Base-by-base conservation (phyloP, 2,797 vertebrate genomes). In the Natrix natrix region DNA sequence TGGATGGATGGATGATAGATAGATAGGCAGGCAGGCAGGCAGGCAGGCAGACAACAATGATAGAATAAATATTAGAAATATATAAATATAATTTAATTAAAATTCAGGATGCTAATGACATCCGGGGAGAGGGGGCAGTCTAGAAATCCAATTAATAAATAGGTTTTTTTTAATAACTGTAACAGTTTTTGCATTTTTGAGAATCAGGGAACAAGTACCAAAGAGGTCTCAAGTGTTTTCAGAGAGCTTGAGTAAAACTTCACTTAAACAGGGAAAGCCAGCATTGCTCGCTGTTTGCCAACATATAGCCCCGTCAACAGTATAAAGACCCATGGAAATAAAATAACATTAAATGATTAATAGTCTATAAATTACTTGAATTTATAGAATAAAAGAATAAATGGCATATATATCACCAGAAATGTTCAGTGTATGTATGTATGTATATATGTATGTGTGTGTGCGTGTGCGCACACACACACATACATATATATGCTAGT, bases 141-240 rank as follows among this genome's bases (percentile, higher is more conserved):
- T n/a, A n/a, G n/a, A n/a, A n/a, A n/a, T n/a, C n/a, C n/a, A n/a
- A n/a, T n/a, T n/a, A n/a, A n/a, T n/a, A n/a, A n/a, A n/a, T n/a
- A n/a, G n/a, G n/a, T n/a, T 13, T 26, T 52, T 59, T 92, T 74
- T 94, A 37, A 91, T 93, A 60, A 60, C 20, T 60, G 0, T 94
- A 83, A 43, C 94, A 94, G 89, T 92, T 97, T 96, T 97, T 90
- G 22, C 92, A 96, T 96, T 97, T 97, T 95, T 96, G 95, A 97
- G 94, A 63, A 92, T 87, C 87, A 88, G 83, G 88, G 94, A 94
- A 94, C 94, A 93, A 90, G 94, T 37, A 93, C 13, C 55, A 61
- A 93, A 96, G 60, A 91, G 83, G 89, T 93, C 92, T 95, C 91
- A 55, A 89, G 22, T 95, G 20, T 55, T 94, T 93, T 61, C 87